Conservation (phyloP, 2,888 invertebrate genomes). For the Drosophila quinaria region DNA sequence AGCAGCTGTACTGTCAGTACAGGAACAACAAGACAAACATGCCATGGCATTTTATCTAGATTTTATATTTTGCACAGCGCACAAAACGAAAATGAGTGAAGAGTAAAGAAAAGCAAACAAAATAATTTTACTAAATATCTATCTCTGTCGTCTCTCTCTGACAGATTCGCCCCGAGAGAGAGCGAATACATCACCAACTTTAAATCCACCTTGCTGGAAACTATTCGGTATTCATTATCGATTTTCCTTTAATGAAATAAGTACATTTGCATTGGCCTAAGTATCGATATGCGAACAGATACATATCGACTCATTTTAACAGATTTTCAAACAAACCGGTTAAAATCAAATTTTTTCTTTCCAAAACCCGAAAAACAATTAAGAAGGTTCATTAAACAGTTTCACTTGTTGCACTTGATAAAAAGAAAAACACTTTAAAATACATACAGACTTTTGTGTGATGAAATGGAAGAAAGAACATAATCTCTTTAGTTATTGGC, state of each 20-base stretch:
- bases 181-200: no score
- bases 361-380: conserved; percentile 1
- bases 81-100: no score
- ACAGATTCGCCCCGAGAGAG: no score
- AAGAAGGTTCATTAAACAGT: conserved; percentile 21
- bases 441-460: conserved; percentile 67
- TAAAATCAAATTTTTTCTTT: background rate
- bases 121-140: no score
- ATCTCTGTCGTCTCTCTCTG: no score
- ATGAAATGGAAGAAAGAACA: conserved; percentile 60
- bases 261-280: background rate
- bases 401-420: conserved; percentile 30
- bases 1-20: no score
- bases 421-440: conserved; percentile 65
- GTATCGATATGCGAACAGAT: conserved; percentile 5
- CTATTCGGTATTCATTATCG: background rate
- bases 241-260: background rate
- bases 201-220: no score
- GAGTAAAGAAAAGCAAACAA: no score
- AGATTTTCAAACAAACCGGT: conserved; percentile 5
- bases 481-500: conserved; percentile 62
- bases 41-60: no score
- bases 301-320: background rate
- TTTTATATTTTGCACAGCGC: no score
- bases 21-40: no score